Conservation (phyloP, 2,888 invertebrate genomes). For the Rhamphomyia laevipes region DNA sequence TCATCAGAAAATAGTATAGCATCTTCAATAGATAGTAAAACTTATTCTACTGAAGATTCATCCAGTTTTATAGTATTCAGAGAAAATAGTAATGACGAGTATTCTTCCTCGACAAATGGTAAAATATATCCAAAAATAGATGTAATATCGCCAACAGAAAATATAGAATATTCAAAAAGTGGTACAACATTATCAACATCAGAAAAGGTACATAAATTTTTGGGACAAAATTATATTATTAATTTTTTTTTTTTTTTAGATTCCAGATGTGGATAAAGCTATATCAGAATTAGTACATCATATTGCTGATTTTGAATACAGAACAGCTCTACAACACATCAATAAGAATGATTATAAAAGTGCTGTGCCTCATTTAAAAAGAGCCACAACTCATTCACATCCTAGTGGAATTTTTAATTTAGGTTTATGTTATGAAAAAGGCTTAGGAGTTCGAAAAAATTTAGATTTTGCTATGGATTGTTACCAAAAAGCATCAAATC, state of each 20-base stretch:
- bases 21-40: no score
- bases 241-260: neutral
- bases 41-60: no score
- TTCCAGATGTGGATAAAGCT: slow-evolving; percentile 19
- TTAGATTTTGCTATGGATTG: slow-evolving; percentile 53
- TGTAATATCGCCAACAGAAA: no score
- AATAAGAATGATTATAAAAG: slow-evolving; percentile 45
- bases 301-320: slow-evolving; percentile 48
- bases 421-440: slow-evolving; percentile 56
- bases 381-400: slow-evolving; percentile 47
- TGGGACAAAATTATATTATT: no score
- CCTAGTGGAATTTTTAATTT: slow-evolving; percentile 54
- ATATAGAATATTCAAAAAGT: no score
- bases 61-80: no score
- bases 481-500: slow-evolving; percentile 49
- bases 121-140: no score
- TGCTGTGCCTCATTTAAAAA: slow-evolving; percentile 42
- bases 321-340: slow-evolving; percentile 47
- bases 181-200: no score
- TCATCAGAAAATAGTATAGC: no score
- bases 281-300: slow-evolving; percentile 41
- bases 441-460: slow-evolving; percentile 49
- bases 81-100: no score
- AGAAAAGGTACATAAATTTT: no score
- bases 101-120: no score